Conservation (phyloP, 2,888 invertebrate genomes). For the Chesias legatella region DNA sequence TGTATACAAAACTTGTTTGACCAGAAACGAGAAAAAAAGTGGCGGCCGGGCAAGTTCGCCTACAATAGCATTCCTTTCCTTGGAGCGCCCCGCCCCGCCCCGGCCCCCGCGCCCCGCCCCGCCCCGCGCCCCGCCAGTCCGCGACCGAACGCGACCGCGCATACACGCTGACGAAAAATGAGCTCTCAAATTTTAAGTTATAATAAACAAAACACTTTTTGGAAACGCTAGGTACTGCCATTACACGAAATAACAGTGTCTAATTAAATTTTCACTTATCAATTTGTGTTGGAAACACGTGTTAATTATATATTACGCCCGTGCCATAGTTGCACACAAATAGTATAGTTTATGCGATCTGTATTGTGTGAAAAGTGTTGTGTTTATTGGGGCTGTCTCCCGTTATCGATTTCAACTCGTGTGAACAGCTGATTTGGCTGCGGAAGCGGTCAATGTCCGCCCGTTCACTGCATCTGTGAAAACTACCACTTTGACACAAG, state of each 20-base stretch:
- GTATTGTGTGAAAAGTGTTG: constrained; percentile 51
- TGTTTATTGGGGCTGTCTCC: constrained; percentile 48
- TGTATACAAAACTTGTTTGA: constrained; percentile 80
- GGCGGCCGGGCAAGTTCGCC: constrained; percentile 74
- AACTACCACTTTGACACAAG: constrained; percentile 6
- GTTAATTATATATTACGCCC: constrained; percentile 33
- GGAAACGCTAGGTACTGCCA: constrained; percentile 31
- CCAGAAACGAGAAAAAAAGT: constrained; percentile 77
- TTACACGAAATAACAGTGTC: constrained; percentile 23
- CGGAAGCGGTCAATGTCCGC: constrained; percentile 43
- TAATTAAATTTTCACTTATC: constrained; percentile 19
- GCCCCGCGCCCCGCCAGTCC: constrained; percentile 52
- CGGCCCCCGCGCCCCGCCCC: constrained; percentile 52
- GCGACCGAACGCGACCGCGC: constrained; percentile 64
- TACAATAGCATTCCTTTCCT: constrained; percentile 79
- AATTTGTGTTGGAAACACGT: constrained; percentile 18
- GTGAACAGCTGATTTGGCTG: constrained; percentile 69
- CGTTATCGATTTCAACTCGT: constrained; percentile 68
- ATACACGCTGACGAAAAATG: constrained; percentile 42
- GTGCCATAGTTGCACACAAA: constrained; percentile 40
- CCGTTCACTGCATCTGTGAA: not conserved
- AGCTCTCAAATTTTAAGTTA: constrained; percentile 42
- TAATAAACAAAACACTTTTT: constrained; percentile 50
- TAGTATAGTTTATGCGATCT: constrained; percentile 50
- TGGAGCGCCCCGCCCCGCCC: constrained; percentile 58